phyloP scores from a whole-genome alignment of 1,140 invertebrate species.

The Brachionus manjavacas region DNA sequence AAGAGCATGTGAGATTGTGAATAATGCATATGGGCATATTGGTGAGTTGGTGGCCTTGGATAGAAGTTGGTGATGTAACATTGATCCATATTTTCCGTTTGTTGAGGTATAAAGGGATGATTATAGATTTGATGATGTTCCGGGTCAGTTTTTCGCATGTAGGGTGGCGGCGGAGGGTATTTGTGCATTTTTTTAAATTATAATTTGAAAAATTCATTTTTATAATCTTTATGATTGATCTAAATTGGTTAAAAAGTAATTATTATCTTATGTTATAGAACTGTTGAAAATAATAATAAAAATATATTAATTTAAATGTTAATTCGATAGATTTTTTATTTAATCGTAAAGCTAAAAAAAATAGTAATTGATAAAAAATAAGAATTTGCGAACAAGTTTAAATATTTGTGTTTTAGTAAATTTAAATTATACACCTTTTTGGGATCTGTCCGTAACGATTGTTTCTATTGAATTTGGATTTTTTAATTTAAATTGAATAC shows the following conservation, averaged over 20 bases:
- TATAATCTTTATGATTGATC: not conserved
- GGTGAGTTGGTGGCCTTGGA: not conserved
- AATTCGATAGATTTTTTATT: too few relatives aligned
- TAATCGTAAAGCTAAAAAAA: too few relatives aligned
- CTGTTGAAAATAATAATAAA: not conserved
- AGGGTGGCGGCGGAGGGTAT: not conserved
- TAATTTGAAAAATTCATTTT: not conserved
- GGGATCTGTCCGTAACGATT: too few relatives aligned
- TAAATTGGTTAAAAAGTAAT: not conserved
- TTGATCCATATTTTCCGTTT: not conserved
- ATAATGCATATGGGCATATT: not conserved
- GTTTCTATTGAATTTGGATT: not conserved
- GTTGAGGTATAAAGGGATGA: not conserved
- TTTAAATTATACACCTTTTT: too few relatives aligned
- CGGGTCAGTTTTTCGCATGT: not conserved
- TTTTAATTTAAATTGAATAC: not conserved
- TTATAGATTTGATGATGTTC: not conserved
- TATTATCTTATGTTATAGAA: not conserved
- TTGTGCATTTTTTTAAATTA: not conserved
- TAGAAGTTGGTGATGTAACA: not conserved
- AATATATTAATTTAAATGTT: too few relatives aligned
- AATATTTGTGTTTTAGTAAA: too few relatives aligned
- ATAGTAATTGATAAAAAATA: too few relatives aligned
- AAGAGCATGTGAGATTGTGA: not conserved
- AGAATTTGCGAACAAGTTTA: too few relatives aligned